These are phyloP conservation scores for Solenopsis invicta DNA, from an alignment of 1,140 invertebrate genomes.

Conservation along the genomic window DNA sequence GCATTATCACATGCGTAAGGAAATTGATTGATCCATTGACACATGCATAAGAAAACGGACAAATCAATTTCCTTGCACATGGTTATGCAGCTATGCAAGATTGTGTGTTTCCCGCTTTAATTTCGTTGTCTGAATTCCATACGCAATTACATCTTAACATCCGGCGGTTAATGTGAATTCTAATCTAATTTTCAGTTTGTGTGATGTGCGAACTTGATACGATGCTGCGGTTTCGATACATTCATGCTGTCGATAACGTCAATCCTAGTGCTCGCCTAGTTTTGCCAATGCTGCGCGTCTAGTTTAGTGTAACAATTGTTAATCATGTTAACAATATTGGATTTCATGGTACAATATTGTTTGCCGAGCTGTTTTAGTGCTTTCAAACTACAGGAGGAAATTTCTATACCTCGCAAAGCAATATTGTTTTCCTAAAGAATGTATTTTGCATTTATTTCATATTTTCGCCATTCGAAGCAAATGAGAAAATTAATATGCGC, in stretches of 20 bases:
- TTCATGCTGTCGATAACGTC: conserved; percentile 26
- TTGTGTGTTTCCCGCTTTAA: too few species aligned
- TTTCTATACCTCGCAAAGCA: not conserved
- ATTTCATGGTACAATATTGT: conserved; percentile 16
- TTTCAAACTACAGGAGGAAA: not conserved
- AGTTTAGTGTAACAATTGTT: conserved; percentile 10
- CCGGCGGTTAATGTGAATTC: not conserved
- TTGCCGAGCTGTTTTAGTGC: not conserved
- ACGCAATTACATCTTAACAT: not conserved
- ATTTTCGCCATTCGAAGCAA: not conserved
- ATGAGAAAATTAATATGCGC: not conserved
- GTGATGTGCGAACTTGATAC: not conserved
- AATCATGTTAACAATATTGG: conserved; percentile 28
- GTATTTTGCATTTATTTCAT: not conserved
- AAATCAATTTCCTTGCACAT: too few species aligned
- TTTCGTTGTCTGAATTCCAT: not conserved
- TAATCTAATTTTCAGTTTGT: not conserved
- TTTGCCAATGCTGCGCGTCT: not conserved
- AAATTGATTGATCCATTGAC: too few species aligned
- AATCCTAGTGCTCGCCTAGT: not conserved
- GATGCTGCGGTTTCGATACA: not conserved
- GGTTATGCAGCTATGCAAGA: too few species aligned
- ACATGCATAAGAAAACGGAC: too few species aligned
- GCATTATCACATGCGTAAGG: too few species aligned
- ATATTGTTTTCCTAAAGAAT: not conserved